Base-by-base conservation (phyloP, 2,113 vertebrate genomes). In the Pachyramphus minor region DNA sequence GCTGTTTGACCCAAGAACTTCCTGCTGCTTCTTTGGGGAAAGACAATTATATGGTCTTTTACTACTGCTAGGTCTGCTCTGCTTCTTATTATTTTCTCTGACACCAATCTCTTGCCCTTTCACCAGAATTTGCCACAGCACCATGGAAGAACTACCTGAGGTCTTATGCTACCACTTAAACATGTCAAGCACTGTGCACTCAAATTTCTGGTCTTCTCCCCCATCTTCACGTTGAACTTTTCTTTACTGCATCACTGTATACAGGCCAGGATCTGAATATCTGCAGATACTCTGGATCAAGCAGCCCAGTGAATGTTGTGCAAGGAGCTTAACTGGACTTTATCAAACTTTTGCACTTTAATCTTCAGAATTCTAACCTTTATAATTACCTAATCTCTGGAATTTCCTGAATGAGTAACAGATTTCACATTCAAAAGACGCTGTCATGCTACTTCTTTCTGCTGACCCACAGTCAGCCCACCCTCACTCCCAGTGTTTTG, bases 371-470 rank as follows among this genome's bases (percentile, higher is more conserved):
- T 58, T 77, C 86, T 88, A 94, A 91, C 47, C 25, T 91, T 59
- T 47, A 45, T 37, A 66, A 92, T 67, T 66, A 86, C 35, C 30
- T 44, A 27, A 30, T 37, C 62, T 82, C 53, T 89, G 69, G 35
- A 90, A 96, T 68, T 95, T 93, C 87, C 79, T 76, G 59, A 60
- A 80, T 44, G 17, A 93, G 24, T 64, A 93, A 90, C 16, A 68
- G 42, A 87, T 78, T 62, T 85, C 59, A 52, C 47, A 56, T 47
- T 68, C 52, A 59, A 72, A 93, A 77, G 39, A 77, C 82, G 55
- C 58, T 79, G 60, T 73, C 83, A 71, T 11, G 44, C 45, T 78
- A 33, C 37, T 64, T 66, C 22, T 85, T 80, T 60, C 42, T 91
- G 56, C 41, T 86, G 39, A 49, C 41, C 44, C 67, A 35, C 55